These are phyloP conservation scores for Colius striatus DNA, from an alignment of 2,113 vertebrate genomes.

Conservation along the genomic window DNA sequence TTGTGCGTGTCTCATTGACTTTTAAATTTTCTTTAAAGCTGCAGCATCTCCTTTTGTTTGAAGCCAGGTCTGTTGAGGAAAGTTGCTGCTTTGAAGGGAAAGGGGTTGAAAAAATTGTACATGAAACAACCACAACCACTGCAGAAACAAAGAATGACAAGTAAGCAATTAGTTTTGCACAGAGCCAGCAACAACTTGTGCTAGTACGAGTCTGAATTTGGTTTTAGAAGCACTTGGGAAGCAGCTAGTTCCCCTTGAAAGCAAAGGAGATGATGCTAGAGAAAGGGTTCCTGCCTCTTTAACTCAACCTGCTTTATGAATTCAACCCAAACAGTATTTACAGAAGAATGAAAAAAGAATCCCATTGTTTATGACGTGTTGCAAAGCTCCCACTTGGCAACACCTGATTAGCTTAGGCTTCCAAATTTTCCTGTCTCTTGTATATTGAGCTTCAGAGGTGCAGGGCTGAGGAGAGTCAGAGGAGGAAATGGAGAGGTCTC, in stretches of 20 bases:
- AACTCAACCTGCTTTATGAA: background rate
- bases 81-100: slow-evolving; percentile 44
- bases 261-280: background rate
- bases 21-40: slow-evolving; percentile 74
- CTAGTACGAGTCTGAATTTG: background rate
- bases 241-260: background rate
- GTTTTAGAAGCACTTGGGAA: background rate
- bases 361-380: background rate
- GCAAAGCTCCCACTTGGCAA: background rate
- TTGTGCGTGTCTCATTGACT: slow-evolving; percentile 69
- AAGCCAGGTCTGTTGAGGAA: slow-evolving; percentile 26
- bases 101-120: background rate
- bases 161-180: background rate
- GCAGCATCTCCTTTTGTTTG: slow-evolving; percentile 61
- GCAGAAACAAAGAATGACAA: background rate
- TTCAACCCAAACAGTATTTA: background rate
- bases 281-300: background rate
- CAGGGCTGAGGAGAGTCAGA: background rate
- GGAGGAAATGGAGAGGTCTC: slow-evolving; percentile 45
- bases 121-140: background rate
- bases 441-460: slow-evolving; percentile 42
- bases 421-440: slow-evolving; percentile 16
- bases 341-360: background rate
- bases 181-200: background rate
- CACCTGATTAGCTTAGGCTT: background rate